Base-by-base conservation (phyloP, 2,888 invertebrate genomes). In the Podotricha telesiphe region DNA sequence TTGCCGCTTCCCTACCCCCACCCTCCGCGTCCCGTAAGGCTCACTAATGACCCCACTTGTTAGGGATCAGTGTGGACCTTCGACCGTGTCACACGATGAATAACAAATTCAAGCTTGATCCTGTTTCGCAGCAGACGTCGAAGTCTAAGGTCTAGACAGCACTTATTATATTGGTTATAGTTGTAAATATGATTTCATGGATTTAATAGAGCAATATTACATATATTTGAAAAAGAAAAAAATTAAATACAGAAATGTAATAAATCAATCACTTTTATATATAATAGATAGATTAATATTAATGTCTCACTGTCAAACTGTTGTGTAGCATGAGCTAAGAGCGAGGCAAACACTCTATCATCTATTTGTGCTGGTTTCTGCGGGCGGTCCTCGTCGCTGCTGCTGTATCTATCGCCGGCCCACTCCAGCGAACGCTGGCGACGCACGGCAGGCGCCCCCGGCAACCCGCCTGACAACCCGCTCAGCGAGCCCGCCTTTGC, bases 351-450 rank as follows among this genome's bases (percentile, higher is more conserved):
- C 68, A 87, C 94, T 75, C 89, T 86, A 78, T 92, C 94, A 67
- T 89, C 94, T 75, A 89, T 91, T 75, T 87, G 94, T 65, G 87
- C 94, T 71, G 86, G 93, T 79, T 87, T 93, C 74, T 86, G 92
- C 78, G 86, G 94, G 77, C 89, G 89, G 77, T 93, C 89, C 76
- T 92, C 94, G 75, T 93, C 93, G 74, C 93, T 93, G 81, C 94
- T 94, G 84, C 94, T 94, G 82, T 94, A 94, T 72, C 94, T 86
- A 81, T 94, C 93, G 73, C 94, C 94, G 71, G 88, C 87, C 93
- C 94, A 94, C 86, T 94, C 94, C 56, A 94, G 88, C 80, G 94
- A 94, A 78, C 94, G 93, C 84, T 94, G 94, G 65, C 94, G 93
- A 66, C 94, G 87, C 67, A 92, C 92, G 67, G 82, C 80, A 34